A percentile compares a stretch with the other conserved stretches of the same genome.
Conservation (phyloP, 2,797 vertebrate species). For the Champsocephalus esox region DNA sequence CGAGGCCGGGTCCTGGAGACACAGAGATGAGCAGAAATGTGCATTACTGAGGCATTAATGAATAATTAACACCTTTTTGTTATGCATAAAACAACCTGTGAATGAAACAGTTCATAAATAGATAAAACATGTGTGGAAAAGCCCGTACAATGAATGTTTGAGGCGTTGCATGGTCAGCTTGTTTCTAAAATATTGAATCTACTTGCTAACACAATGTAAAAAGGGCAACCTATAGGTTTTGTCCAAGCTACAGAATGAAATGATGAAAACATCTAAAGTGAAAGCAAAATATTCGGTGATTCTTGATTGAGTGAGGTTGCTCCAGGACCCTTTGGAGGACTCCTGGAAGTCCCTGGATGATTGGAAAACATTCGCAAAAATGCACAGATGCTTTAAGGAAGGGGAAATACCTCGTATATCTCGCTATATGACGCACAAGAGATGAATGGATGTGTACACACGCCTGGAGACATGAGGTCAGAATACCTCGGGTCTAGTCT, state of each 20-base stretch:
- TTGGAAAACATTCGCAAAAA: neutral
- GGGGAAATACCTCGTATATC: neutral
- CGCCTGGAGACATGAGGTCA: slow-evolving; percentile 21
- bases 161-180: rapidly evolving
- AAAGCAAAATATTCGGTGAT: neutral
- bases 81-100: slow-evolving; percentile 29
- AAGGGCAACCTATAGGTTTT: neutral
- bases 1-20: slow-evolving; percentile 91
- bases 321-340: neutral
- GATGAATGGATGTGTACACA: neutral
- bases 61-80: slow-evolving; percentile 47
- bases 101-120: slow-evolving; percentile 41
- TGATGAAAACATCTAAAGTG: neutral
- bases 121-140: neutral
- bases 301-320: neutral
- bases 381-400: neutral
- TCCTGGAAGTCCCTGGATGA: neutral
- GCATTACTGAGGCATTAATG: slow-evolving; percentile 31
- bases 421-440: neutral
- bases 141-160: neutral
- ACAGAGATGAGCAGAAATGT: slow-evolving; percentile 45
- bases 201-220: neutral
- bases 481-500: slow-evolving; percentile 23
- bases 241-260: neutral
- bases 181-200: neutral